Evolutionary conservation across 2,797 vertebrate species (phyloP).

Genomic region (Premnoplex brunnescens): DNA sequence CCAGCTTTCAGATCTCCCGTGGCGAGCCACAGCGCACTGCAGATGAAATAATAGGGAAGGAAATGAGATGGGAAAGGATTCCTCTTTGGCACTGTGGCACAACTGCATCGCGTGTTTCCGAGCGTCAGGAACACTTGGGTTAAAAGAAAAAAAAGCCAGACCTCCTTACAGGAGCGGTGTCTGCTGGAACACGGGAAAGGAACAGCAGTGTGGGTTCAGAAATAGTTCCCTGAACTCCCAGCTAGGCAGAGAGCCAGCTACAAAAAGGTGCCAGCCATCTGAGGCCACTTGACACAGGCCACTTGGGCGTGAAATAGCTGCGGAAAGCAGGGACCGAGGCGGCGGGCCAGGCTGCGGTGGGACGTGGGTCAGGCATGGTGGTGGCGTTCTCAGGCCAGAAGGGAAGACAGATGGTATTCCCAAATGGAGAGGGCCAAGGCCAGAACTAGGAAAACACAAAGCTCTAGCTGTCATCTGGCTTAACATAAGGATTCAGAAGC

Average conservation of each 20-base stretch:
- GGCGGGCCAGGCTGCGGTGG: background rate
- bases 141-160: background rate
- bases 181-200: background rate
- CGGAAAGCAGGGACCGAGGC: background rate
- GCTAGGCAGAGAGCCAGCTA: conserved; percentile 53
- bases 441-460: background rate
- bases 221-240: conserved; percentile 26
- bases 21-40: background rate
- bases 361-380: background rate
- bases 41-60: conserved; percentile 5
- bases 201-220: conserved; percentile 16
- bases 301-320: background rate
- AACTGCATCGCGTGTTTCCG: background rate
- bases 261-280: conserved; percentile 54
- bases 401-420: conserved; percentile 60
- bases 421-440: conserved; percentile 43
- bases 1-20: background rate
- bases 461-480: conserved; percentile 12
- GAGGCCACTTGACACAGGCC: conserved; percentile 41
- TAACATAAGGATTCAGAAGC: background rate
- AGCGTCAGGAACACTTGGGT: background rate
- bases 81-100: background rate
- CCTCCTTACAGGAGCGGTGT: background rate
- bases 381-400: conserved; percentile 7
- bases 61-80: conserved; percentile 27